Base-by-base conservation (phyloP, 1,140 invertebrate genomes). In the Calycopis cecrops region DNA sequence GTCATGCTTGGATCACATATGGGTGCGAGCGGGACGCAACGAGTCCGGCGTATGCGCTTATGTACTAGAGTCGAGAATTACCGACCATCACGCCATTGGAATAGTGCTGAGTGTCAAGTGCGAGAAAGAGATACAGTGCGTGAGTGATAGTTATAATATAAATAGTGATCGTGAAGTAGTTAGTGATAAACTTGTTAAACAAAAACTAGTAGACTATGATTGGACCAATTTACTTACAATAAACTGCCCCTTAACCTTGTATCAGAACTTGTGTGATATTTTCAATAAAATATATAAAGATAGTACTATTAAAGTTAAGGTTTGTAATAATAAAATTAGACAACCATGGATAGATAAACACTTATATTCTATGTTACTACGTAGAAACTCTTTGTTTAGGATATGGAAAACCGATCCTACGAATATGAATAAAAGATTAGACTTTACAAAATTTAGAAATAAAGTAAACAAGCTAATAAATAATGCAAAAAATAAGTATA, bases 401-500 rank as follows among this genome's bases (percentile, higher is more conserved):
- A 33, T 35, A 52, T 65, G 63, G 67, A 65, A 65, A 64, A 14
- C 35, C 34, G 10, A 57, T 2, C 40, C 63, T 34, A 62, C 53
- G 17, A 62, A 57, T 52, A 60, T 60, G 56, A 62, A 52, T 48
- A 53, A 57, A 0, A 50, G 67, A 35, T 55, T 70, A 49, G 63
- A 67, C 17, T 71, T 65, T 28, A 67, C 65, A 10, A 62, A 47
- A 57, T 65, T 54, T 59, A 50, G 63, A 47, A 71, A 68, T 63
- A 64, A 56, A 37, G 34, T 61, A 37, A 62, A 60, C 37, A 68
- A 65, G 62, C n/a, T 59, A 14, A 58, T 71, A 62, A 66, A 65
- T 58, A 34, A 44, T 9, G 61, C 61, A 11, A 68, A 60, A 63
- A 68, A 68, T 59, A 63, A 53, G 34, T 62, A 63, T 54, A 63